Percentiles rank a stretch among this genome's conserved stretches.
These are phyloP conservation scores for Centropyge bicolor DNA, from an alignment of 2,797 vertebrate species.

Conservation along the genomic window DNA sequence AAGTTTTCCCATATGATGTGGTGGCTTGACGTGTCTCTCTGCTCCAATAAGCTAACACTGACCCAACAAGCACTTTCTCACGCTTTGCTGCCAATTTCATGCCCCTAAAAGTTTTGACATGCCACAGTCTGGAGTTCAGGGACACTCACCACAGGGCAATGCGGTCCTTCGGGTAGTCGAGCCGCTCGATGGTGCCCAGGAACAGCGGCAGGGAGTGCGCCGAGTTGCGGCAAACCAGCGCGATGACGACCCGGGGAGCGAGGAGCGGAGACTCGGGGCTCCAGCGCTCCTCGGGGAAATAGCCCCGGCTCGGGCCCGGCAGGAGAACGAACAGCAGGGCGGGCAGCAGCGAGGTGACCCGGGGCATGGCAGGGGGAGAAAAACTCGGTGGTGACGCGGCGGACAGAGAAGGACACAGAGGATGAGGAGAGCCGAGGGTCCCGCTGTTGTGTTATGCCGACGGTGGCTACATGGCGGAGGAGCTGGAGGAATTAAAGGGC, in stretches of 20 bases:
- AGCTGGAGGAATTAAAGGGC: conserved; percentile 72
- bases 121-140: too few species aligned
- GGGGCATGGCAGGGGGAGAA: conserved; percentile 77
- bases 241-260: conserved; percentile 88
- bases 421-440: conserved; percentile 23
- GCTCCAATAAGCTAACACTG: too few species aligned
- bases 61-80: neutral
- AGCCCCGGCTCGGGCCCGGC: conserved; percentile 76
- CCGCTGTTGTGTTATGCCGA: conserved; percentile 76
- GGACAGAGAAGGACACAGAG: conserved; percentile 39
- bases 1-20: too few species aligned
- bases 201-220: conserved; percentile 90
- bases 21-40: too few species aligned
- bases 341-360: conserved; percentile 67
- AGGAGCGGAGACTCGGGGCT: conserved; percentile 90
- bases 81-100: neutral
- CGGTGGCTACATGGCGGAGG: conserved; percentile 64
- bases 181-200: conserved; percentile 89
- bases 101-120: neutral
- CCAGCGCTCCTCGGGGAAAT: conserved; percentile 95
- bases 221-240: conserved; percentile 91
- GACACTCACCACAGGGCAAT: conserved; percentile 91
- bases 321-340: conserved; percentile 73
- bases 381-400: conserved; percentile 37
- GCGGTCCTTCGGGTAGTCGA: conserved; percentile 91